Conservation (phyloP, 2,888 invertebrate genomes). For the Brachylomia viminalis region DNA sequence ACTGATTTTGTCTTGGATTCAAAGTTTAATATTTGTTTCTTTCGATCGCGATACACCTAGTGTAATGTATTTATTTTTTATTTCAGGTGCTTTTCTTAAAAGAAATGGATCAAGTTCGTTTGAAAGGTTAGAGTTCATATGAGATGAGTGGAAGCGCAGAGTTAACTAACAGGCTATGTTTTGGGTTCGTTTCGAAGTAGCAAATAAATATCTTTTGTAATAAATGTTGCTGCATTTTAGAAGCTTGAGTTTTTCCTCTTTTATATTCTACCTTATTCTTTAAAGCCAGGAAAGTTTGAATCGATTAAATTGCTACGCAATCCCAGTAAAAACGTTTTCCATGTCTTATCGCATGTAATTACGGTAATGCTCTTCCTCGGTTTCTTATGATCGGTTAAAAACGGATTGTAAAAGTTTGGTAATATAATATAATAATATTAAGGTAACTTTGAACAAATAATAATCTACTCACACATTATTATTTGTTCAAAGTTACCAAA, state of each 20-base stretch:
- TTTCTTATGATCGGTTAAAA: conserved; percentile 30
- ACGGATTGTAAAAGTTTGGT: conserved; percentile 47
- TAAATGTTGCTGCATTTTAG: not conserved
- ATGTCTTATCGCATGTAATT: conserved; percentile 80
- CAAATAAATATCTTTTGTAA: not conserved
- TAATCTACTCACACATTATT: not conserved
- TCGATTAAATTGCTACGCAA: conserved; percentile 71
- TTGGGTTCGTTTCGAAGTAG: not conserved
- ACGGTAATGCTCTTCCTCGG: conserved; percentile 63
- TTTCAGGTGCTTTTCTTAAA: conserved; percentile 21
- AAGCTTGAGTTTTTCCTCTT: not conserved
- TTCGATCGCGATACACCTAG: not conserved
- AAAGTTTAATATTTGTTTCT: not conserved
- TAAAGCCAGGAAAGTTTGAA: not conserved
- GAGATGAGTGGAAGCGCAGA: not conserved
- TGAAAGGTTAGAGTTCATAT: conserved; percentile 13
- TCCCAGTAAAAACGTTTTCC: conserved; percentile 81
- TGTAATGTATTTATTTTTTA: conserved; percentile 6
- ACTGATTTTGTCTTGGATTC: not conserved
- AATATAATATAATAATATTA: conserved; percentile 3
- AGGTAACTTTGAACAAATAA: not conserved
- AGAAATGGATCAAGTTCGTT: not conserved
- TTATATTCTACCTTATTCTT: not conserved
- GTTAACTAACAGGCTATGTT: not conserved
- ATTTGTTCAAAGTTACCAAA: not conserved